These are phyloP conservation scores for Drosophila asahinai DNA, from an alignment of 1,140 invertebrate genomes.

Conservation along the genomic window DNA sequence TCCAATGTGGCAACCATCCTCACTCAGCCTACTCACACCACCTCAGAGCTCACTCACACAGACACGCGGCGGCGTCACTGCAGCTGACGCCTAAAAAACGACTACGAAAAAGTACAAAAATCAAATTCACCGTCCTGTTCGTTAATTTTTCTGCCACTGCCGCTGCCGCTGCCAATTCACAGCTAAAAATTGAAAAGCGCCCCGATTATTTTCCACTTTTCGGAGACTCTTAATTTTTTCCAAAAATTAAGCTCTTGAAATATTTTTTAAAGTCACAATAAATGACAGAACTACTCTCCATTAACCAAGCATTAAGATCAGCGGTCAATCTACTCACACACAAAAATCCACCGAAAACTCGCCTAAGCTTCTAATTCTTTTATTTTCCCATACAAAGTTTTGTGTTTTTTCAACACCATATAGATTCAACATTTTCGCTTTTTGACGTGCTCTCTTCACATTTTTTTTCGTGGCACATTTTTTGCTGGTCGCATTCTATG, in stretches of 20 bases:
- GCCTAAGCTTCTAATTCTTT: conserved; percentile 21
- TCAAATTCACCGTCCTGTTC: conserved; percentile 72
- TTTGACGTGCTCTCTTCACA: conserved; percentile 43
- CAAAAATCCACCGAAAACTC: background rate
- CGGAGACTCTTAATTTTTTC: conserved; percentile 4
- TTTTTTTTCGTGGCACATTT: conserved; percentile 38
- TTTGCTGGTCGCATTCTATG: conserved; percentile 44
- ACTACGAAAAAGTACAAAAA: conserved; percentile 77
- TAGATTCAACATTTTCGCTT: conserved; percentile 64
- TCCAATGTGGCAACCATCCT: conserved; percentile 72
- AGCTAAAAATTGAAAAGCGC: conserved; percentile 31
- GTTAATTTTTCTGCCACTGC: conserved; percentile 70
- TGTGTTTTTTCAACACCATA: conserved; percentile 42
- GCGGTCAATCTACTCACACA: conserved; percentile 10
- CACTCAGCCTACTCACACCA: conserved; percentile 9
- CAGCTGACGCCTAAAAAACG: conserved; percentile 77
- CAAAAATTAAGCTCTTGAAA: conserved; percentile 4
- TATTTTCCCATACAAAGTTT: conserved; percentile 17
- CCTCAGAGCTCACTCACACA: conserved; percentile 9
- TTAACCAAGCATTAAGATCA: conserved; percentile 1
- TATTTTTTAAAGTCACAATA: background rate
- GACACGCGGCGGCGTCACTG: conserved; percentile 40
- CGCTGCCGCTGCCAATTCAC: conserved; percentile 33
- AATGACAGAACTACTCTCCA: background rate
- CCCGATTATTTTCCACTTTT: conserved; percentile 40